Conservation (phyloP, 2,113 vertebrate genomes). For the Anarrhichthys ocellatus region DNA sequence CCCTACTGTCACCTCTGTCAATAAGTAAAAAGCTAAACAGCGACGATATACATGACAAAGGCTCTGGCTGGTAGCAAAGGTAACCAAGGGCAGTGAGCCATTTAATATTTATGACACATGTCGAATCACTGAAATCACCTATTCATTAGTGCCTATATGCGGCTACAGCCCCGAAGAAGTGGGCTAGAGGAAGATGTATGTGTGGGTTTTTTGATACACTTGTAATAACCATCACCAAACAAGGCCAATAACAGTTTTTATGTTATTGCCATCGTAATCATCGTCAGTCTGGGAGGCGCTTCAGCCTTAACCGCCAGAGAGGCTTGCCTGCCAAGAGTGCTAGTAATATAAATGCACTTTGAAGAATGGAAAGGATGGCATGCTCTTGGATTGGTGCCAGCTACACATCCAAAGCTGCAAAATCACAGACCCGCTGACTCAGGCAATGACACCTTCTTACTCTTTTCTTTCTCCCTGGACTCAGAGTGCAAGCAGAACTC, state of each 20-base stretch:
- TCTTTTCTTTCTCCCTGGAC: slow-evolving; percentile 55
- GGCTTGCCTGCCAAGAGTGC: slow-evolving; percentile 75
- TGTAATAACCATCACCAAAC: slow-evolving; percentile 81
- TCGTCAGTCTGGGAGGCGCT: slow-evolving; percentile 79
- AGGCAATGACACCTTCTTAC: slow-evolving; percentile 63
- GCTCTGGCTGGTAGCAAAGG: slow-evolving; percentile 74
- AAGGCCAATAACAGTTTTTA: slow-evolving; percentile 82
- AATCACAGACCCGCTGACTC: slow-evolving; percentile 80
- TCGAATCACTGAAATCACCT: slow-evolving; percentile 72
- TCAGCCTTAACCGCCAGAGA: slow-evolving; percentile 72
- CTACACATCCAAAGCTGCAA: slow-evolving; percentile 77
- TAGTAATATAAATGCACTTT: slow-evolving; percentile 84
- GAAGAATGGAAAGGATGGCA: slow-evolving; percentile 80
- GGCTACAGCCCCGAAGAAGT: slow-evolving; percentile 34
- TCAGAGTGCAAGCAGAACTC: slow-evolving; percentile 24
- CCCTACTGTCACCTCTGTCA: slow-evolving; percentile 73
- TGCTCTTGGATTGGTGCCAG: slow-evolving; percentile 78
- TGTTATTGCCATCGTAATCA: slow-evolving; percentile 82
- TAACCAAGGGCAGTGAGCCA: slow-evolving; percentile 75
- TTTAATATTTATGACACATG: slow-evolving; percentile 80
- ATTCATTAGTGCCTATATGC: slow-evolving; percentile 66
- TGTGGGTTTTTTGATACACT: slow-evolving; percentile 71
- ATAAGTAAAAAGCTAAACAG: slow-evolving; percentile 72
- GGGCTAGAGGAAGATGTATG: slow-evolving; percentile 61
- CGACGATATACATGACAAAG: slow-evolving; percentile 67